phyloP scores from a whole-genome alignment of 2,797 vertebrate species.

The Manis javanica region DNA sequence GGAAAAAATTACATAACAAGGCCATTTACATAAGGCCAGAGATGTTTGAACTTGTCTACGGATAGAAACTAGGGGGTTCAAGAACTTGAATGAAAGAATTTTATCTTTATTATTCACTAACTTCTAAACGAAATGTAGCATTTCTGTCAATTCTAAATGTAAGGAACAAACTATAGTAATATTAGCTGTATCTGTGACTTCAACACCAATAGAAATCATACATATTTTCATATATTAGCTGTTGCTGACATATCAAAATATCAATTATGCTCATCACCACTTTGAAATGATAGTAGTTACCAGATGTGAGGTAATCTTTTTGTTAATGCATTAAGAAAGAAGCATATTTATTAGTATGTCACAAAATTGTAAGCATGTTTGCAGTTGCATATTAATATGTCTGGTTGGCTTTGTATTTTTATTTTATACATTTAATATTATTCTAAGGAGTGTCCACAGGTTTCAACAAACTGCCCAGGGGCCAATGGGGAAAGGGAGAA shows the following conservation, averaged over 20 bases:
- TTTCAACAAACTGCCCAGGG: not conserved
- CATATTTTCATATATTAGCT: not conserved
- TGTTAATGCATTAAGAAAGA: not conserved
- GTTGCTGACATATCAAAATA: not conserved
- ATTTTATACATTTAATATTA: not conserved
- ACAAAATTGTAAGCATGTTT: not conserved
- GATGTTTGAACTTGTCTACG: not conserved
- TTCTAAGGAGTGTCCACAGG: not conserved
- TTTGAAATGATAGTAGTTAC: constrained; percentile 28
- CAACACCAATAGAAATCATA: not conserved
- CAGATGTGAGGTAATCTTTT: not conserved
- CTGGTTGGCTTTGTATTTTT: not conserved
- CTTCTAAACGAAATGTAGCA: constrained; percentile 11
- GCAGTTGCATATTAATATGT: not conserved
- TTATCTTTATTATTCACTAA: not conserved
- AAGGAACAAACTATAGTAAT: not conserved
- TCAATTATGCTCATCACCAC: not conserved
- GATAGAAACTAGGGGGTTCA: not conserved
- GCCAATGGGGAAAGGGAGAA: not conserved
- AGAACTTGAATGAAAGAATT: not conserved
- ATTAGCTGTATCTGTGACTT: not conserved
- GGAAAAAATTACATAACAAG: not conserved
- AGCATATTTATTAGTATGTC: not conserved
- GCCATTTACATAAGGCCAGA: not conserved
- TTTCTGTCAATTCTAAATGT: not conserved